Conservation (phyloP, 2,888 invertebrate genomes). For the Thera britannica region DNA sequence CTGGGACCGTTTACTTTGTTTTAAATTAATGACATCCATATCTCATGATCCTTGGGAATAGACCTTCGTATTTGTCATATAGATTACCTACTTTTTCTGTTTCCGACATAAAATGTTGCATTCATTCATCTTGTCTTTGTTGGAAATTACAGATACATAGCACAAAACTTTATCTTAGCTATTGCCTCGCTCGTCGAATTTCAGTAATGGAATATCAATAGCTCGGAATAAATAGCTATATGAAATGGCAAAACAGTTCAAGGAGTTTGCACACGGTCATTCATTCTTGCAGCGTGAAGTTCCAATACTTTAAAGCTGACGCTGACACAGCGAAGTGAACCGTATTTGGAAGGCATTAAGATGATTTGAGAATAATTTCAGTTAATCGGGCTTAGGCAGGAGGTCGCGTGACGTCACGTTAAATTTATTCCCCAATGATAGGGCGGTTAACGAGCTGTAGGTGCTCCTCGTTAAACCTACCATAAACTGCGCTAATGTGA, state of each 20-base stretch:
- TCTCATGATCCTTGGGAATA: slow-evolving; percentile 67
- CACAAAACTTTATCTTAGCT: slow-evolving; percentile 42
- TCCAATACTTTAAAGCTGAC: slow-evolving; percentile 56
- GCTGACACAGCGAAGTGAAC: slow-evolving; percentile 46
- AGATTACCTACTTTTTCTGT: slow-evolving; percentile 75
- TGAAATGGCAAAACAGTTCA: slow-evolving; percentile 53
- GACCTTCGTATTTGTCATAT: slow-evolving; percentile 74
- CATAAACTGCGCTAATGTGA: slow-evolving; percentile 70
- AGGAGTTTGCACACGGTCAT: slow-evolving; percentile 57
- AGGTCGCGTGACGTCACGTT: slow-evolving; percentile 57
- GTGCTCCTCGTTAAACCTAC: slow-evolving; percentile 68
- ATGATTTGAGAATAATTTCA: slow-evolving; percentile 51
- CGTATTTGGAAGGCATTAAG: slow-evolving; percentile 47
- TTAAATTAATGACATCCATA: slow-evolving; percentile 70
- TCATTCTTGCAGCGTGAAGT: slow-evolving; percentile 51
- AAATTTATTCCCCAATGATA: slow-evolving; percentile 67
- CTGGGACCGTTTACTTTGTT: slow-evolving; percentile 67
- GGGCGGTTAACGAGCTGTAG: slow-evolving; percentile 70
- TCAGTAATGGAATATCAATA: slow-evolving; percentile 48
- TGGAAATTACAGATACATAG: slow-evolving; percentile 43
- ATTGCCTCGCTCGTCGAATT: slow-evolving; percentile 41
- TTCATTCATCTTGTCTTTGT: slow-evolving; percentile 52
- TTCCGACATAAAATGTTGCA: slow-evolving; percentile 59
- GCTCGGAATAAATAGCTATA: slow-evolving; percentile 18
- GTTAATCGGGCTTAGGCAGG: slow-evolving; percentile 50